These are phyloP conservation scores for Drosophila diplacantha DNA, from an alignment of 2,888 invertebrate genomes.

Conservation along the genomic window DNA sequence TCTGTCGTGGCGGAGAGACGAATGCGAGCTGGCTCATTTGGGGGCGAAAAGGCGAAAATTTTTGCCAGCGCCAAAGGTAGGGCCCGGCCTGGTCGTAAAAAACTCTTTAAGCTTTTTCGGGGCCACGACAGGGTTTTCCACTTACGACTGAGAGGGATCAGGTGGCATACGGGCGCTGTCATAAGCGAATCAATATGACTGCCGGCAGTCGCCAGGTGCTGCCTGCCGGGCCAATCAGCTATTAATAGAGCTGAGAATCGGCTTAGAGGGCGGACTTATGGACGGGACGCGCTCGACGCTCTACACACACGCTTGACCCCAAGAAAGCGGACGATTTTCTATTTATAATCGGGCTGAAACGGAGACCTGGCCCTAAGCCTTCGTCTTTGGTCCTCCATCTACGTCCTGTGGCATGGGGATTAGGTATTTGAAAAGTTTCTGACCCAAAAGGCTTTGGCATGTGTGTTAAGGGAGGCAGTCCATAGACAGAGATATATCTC, in stretches of 20 bases:
- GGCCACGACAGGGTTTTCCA: conserved; percentile 54
- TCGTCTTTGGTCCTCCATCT: conserved; percentile 45
- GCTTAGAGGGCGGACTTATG: conserved; percentile 40
- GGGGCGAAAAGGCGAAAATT: conserved; percentile 8
- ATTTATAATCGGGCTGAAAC: conserved; percentile 40
- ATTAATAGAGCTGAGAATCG: conserved; percentile 48
- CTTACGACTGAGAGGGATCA: conserved; percentile 45
- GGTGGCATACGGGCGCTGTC: conserved; percentile 36
- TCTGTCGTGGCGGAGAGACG: conserved; percentile 37
- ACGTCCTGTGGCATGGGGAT: conserved; percentile 56
- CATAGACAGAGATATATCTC: conserved; percentile 44
- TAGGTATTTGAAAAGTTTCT: conserved; percentile 69
- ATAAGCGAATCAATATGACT: conserved; percentile 48
- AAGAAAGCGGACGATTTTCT: conserved; percentile 34
- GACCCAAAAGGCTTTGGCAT: conserved; percentile 70
- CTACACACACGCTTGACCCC: conserved; percentile 24
- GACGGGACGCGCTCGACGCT: conserved; percentile 16
- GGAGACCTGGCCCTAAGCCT: conserved; percentile 27
- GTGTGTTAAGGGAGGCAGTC: conserved; percentile 32
- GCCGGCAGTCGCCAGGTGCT: conserved; percentile 24
- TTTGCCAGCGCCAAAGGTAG: conserved; percentile 34
- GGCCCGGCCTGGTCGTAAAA: conserved; percentile 20
- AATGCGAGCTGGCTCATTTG: conserved; percentile 62
- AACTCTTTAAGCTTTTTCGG: conserved; percentile 33
- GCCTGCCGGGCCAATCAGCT: conserved; percentile 43